These are phyloP conservation scores for Eulemur rufifrons DNA, from an alignment of 2,113 vertebrate genomes.

Conservation along the genomic window DNA sequence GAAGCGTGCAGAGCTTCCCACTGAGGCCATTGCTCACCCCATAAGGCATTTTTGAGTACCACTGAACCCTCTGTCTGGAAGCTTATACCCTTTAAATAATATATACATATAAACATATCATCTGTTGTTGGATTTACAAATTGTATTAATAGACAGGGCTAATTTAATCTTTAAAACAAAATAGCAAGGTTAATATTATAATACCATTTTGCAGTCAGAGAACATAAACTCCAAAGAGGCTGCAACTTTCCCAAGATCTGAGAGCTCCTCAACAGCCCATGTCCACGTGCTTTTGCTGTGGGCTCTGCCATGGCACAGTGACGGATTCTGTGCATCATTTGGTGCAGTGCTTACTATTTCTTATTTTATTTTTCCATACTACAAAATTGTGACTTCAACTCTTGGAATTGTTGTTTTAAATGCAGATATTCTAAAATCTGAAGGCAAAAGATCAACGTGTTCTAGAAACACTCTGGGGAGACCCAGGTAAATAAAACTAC, in stretches of 20 bases:
- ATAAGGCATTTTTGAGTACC: neutral
- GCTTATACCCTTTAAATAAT: neutral
- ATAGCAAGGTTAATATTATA: rapidly evolving
- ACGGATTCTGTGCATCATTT: rapidly evolving
- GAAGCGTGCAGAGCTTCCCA: rapidly evolving
- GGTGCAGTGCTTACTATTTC: neutral
- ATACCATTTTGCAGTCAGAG: neutral
- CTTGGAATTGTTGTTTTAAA: neutral
- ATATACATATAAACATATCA: too few species aligned
- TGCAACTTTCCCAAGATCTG: neutral
- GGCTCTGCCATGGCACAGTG: neutral
- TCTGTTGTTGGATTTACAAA: neutral
- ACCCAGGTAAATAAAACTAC: neutral
- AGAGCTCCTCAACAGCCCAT: rapidly evolving
- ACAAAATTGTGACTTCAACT: neutral
- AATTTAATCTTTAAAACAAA: neutral
- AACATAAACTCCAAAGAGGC: neutral
- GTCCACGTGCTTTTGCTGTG: rapidly evolving
- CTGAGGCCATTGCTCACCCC: rapidly evolving
- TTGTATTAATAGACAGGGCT: neutral
- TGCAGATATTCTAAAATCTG: neutral
- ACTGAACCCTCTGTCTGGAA: neutral
- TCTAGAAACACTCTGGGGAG: neutral
- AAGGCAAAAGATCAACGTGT: neutral
- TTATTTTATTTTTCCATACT: neutral